Evolutionary conservation across 2,888 invertebrate genomes (phyloP).

Genomic region (Hipparchia semele): DNA sequence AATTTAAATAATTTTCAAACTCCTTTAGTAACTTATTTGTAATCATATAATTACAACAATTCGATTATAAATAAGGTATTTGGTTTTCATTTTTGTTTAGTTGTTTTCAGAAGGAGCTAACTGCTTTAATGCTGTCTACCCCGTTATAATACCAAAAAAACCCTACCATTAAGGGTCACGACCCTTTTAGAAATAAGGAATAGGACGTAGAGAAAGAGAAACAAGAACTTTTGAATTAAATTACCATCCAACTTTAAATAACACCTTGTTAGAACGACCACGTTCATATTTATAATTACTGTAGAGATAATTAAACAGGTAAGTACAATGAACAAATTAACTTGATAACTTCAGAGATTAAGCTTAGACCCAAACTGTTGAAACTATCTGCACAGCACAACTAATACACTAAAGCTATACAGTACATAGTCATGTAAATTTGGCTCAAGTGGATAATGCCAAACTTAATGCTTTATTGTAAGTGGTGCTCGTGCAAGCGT

Average conservation of each 20-base stretch:
- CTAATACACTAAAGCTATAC: constrained; percentile 49
- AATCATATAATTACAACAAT: neutral
- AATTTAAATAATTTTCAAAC: neutral
- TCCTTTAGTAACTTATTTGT: neutral
- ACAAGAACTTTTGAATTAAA: too few species aligned
- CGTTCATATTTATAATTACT: neutral
- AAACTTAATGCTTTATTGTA: constrained; percentile 7
- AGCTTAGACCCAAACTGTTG: constrained; percentile 56
- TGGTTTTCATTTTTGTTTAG: too few species aligned
- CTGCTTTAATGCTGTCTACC: too few species aligned
- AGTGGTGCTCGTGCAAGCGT: neutral
- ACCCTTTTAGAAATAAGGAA: too few species aligned
- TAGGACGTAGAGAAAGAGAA: too few species aligned
- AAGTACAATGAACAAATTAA: neutral
- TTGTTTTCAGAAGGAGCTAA: too few species aligned
- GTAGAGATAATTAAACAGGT: neutral
- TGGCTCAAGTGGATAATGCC: constrained; percentile 24
- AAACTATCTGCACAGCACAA: constrained; percentile 54
- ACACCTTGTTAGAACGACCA: neutral
- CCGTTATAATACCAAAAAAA: too few species aligned
- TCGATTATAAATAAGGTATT: neutral
- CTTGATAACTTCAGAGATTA: constrained; percentile 40
- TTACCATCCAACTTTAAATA: neutral
- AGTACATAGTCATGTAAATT: constrained; percentile 47
- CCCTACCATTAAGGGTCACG: too few species aligned